A percentile compares a stretch with the other conserved stretches of the same genome.
phyloP scores from a whole-genome alignment of 2,888 invertebrate genomes.

The Oscheius sp. region DNA sequence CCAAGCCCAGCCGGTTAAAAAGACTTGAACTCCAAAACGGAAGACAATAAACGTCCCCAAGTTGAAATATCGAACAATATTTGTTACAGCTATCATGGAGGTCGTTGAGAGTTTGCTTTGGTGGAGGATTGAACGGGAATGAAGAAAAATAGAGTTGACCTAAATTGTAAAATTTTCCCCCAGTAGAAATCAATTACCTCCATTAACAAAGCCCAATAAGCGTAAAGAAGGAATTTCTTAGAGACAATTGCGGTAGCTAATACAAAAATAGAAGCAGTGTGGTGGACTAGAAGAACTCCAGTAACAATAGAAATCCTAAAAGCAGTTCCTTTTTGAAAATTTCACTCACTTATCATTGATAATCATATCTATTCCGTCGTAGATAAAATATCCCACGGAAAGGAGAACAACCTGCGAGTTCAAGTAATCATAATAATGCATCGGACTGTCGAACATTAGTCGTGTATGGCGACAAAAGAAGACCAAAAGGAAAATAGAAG shows the following conservation, averaged over 20 bases:
- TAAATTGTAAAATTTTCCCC: neutral
- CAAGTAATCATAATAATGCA: conserved; percentile 44
- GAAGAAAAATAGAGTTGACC: conserved; percentile 51
- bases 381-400: conserved; percentile 53
- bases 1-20: conserved; percentile 48
- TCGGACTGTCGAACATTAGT: conserved; percentile 50
- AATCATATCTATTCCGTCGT: conserved; percentile 49
- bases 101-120: conserved; percentile 44
- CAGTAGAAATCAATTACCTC: conserved; percentile 28
- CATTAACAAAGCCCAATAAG: conserved; percentile 55
- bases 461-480: conserved; percentile 46
- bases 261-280: conserved; percentile 47
- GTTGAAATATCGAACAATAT: conserved; percentile 40
- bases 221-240: conserved; percentile 51
- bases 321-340: neutral
- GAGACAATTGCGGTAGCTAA: conserved; percentile 44
- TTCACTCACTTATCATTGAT: conserved; percentile 50
- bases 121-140: conserved; percentile 48
- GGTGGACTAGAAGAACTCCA: conserved; percentile 53
- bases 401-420: conserved; percentile 47
- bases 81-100: conserved; percentile 47
- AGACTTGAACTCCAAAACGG: conserved; percentile 50
- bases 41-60: conserved; percentile 46
- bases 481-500: conserved; percentile 41
- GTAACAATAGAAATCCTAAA: conserved; percentile 51